phyloP scores from a whole-genome alignment of 1,140 invertebrate species.

The Pentalonia nigronervosa region DNA sequence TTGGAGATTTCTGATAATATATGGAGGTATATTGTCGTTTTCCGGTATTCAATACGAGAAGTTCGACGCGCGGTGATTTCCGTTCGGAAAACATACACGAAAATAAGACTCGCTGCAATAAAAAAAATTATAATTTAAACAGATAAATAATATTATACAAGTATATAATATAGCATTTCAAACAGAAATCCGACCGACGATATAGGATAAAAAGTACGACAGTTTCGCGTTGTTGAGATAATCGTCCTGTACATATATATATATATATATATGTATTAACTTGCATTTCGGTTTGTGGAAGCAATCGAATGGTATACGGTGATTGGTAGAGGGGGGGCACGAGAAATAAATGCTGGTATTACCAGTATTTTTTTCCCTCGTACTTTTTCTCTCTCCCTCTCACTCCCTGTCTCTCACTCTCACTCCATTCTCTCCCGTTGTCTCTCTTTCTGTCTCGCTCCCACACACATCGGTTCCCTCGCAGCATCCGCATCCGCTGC shows the following conservation, averaged over 20 bases:
- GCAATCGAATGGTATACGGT: not conserved
- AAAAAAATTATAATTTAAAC: not conserved
- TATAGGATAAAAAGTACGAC: not conserved
- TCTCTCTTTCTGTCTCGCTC: not conserved
- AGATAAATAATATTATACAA: not conserved
- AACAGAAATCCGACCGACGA: not conserved
- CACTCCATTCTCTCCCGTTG: no score
- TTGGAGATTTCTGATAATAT: not conserved
- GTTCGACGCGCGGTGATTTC: not conserved
- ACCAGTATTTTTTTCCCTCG: not conserved
- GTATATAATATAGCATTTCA: not conserved
- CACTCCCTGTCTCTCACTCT: not conserved
- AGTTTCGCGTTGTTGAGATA: not conserved
- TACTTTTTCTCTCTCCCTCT: not conserved
- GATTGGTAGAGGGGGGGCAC: not conserved
- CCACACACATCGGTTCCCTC: not conserved
- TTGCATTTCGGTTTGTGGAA: not conserved
- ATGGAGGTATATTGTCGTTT: not conserved
- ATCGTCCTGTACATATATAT: not conserved
- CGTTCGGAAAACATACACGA: not conserved
- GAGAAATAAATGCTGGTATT: constrained; percentile 30
- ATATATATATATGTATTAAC: not conserved
- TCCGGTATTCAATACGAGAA: not conserved
- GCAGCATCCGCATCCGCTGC: not conserved
- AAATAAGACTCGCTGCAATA: not conserved